Base-by-base conservation (phyloP, 2,113 vertebrate genomes). In the Phasianus colchicus region DNA sequence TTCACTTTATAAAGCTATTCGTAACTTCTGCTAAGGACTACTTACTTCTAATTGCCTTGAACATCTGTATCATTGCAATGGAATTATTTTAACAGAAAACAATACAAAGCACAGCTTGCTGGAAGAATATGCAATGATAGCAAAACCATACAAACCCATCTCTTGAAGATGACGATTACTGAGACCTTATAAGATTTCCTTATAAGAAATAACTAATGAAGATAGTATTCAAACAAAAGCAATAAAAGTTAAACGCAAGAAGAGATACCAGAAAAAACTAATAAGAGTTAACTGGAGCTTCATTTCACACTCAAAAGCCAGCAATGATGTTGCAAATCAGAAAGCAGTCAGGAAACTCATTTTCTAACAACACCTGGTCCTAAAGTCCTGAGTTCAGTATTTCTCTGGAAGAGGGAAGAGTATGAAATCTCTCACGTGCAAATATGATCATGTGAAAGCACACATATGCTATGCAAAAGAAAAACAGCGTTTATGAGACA, bases 261-360 rank as follows among this genome's bases (percentile, higher is more conserved):
- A 63, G 20, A 76, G 15, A 82, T 90, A 57, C 3, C 16, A 0
- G 47, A 64, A 73, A 36, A 9, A 76, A 17, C 2, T n/a, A 14
- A 45, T 72, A 81, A 75, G 5, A 0, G 2, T 47, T 73, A 3
- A 64, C 13, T 1, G 1, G 10, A 78, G 4, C n/a, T 74, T 63
- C 1, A 1, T 67, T 87, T 19, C 32, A 12, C 21, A 75, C 1
- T 9, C 13, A 75, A 18, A 84, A 79, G 9, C 9, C 25, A 69
- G 14, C 2, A 65, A 40, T 4, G 4, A 40, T 3, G 3, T 13
- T 65, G 5, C 17, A 29, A 57, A 29, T 6, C 1, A 2, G 21
- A 82, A 84, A 67, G 45, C 43, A 71, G n/a, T 30, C n/a, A 71
- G 27, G 27, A 74, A 72, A 60, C 12, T 34, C 16, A 55, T 52